Evolutionary conservation across 2,888 invertebrate species (phyloP).

Genomic region (Lamellibrachia columna): DNA sequence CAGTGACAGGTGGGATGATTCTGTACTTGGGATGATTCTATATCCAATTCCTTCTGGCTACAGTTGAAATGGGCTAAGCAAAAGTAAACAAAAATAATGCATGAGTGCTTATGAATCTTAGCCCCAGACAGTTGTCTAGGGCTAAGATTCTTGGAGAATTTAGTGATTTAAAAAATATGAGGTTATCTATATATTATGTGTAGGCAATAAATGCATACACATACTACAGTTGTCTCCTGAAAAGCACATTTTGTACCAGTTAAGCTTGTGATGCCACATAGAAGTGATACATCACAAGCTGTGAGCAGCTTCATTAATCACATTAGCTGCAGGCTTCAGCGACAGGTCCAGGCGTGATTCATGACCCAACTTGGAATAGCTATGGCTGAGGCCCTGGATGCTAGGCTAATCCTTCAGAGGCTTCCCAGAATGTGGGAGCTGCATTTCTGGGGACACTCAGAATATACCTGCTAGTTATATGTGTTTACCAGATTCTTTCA

Average conservation of each 20-base stretch:
- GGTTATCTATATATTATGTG: background rate
- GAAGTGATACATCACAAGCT: background rate
- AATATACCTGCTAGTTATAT: background rate
- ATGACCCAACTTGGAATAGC: background rate
- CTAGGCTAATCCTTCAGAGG: background rate
- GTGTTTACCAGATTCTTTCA: background rate
- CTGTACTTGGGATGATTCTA: background rate
- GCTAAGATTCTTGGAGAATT: background rate
- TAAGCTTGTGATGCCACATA: background rate
- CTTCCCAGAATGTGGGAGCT: background rate
- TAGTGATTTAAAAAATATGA: background rate
- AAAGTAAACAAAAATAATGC: background rate
- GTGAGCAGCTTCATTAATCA: conserved; percentile 9
- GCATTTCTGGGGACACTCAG: background rate
- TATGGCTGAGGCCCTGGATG: background rate
- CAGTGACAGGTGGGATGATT: background rate
- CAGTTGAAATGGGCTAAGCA: background rate
- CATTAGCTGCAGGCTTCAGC: background rate
- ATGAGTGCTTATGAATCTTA: background rate
- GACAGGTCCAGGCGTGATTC: background rate
- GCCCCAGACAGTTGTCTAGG: background rate
- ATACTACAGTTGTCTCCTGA: background rate
- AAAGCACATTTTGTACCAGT: background rate
- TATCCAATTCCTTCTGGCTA: background rate
- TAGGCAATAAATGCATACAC: background rate